These are phyloP conservation scores for Melipona bicolor DNA, from an alignment of 2,888 invertebrate genomes.

Conservation along the genomic window DNA sequence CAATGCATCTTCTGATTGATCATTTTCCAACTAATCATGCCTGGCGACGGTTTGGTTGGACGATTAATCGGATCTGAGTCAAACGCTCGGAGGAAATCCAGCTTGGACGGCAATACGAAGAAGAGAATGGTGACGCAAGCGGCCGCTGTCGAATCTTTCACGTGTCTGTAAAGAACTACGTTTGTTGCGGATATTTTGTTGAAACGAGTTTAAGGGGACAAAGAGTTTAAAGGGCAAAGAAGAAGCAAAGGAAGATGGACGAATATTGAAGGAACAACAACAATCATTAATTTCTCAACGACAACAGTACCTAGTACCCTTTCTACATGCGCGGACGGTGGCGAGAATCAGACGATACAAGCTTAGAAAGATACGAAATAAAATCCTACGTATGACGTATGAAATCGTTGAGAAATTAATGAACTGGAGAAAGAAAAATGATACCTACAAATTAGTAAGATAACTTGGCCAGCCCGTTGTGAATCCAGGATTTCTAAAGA, in stretches of 20 bases:
- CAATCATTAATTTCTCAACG: no score
- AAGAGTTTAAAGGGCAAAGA: background rate
- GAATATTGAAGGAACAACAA: background rate
- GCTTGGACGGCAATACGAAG: slow-evolving; percentile 92
- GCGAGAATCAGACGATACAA: no score
- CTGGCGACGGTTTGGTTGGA: slow-evolving; percentile 88
- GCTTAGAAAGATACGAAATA: no score
- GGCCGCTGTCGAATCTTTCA: slow-evolving; percentile 93
- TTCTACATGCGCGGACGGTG: no score
- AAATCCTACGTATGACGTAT: no score
- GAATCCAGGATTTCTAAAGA: slow-evolving; percentile 95
- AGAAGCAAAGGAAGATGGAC: background rate
- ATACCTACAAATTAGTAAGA: slow-evolving; percentile 87
- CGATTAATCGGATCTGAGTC: slow-evolving; percentile 85
- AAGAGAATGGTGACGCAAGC: slow-evolving; percentile 93
- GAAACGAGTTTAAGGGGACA: background rate
- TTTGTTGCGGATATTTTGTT: slow-evolving; percentile 16
- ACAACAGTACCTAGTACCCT: no score
- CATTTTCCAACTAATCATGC: slow-evolving; percentile 93
- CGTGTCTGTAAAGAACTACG: slow-evolving; percentile 86
- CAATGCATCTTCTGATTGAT: slow-evolving; percentile 95
- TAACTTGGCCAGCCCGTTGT: slow-evolving; percentile 94
- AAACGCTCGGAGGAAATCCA: slow-evolving; percentile 90
- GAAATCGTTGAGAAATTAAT: no score
- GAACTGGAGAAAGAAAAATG: background rate